Evolutionary conservation across 2,888 invertebrate species (phyloP).

Genomic region (Cryptocephalus primarius): DNA sequence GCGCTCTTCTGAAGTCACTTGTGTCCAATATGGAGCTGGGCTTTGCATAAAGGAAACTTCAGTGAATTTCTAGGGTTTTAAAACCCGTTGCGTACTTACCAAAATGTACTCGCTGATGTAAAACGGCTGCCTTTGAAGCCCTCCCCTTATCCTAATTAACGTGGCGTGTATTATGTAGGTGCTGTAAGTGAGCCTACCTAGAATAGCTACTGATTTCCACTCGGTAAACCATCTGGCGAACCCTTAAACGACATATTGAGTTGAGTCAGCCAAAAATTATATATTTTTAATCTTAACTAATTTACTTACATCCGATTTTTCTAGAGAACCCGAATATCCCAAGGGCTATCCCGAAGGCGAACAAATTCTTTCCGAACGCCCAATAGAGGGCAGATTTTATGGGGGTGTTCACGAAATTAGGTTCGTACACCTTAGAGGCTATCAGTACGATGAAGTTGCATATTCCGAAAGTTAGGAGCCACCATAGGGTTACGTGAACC

Average conservation of each 20-base stretch:
- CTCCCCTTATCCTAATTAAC: slow-evolving; percentile 16
- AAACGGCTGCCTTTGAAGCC: slow-evolving; percentile 15
- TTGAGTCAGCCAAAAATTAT: slow-evolving; percentile 10
- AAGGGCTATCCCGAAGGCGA: slow-evolving; percentile 28
- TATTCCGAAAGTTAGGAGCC: slow-evolving; percentile 21
- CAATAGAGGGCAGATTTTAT: slow-evolving; percentile 36
- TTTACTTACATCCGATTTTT: slow-evolving; percentile 21
- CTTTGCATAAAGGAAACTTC: too few relatives aligned
- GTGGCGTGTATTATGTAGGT: slow-evolving; percentile 23
- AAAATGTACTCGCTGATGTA: slow-evolving; percentile 15
- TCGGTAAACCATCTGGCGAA: slow-evolving; percentile 18
- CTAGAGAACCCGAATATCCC: slow-evolving; percentile 19
- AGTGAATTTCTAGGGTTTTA: too few relatives aligned
- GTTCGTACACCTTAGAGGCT: slow-evolving; percentile 24
- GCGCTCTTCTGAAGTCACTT: too few relatives aligned
- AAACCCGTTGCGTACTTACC: slow-evolving; percentile 12
- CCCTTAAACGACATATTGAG: slow-evolving; percentile 14
- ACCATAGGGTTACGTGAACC: slow-evolving; percentile 22
- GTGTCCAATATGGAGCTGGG: too few relatives aligned
- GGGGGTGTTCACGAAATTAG: slow-evolving; percentile 27
- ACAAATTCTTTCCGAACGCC: slow-evolving; percentile 32
- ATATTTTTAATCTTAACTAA: neutral
- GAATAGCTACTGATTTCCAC: slow-evolving; percentile 18
- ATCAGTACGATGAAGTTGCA: slow-evolving; percentile 18
- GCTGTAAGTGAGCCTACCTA: slow-evolving; percentile 25